Evolutionary conservation across 2,888 invertebrate species (phyloP).

Genomic region (Hypomecis punctinalis): DNA sequence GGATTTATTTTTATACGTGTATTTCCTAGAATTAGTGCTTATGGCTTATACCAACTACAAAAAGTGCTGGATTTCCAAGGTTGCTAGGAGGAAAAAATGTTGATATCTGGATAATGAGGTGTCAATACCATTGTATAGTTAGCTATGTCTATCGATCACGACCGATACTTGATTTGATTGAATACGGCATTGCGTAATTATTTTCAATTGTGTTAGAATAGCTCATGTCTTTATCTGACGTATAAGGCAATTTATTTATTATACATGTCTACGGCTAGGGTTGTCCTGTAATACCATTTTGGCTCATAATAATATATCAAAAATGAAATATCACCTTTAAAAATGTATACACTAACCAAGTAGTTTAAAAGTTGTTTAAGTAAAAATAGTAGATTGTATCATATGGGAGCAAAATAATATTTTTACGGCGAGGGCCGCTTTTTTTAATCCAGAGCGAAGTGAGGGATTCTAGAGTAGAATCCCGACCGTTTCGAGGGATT

Average conservation of each 20-base stretch:
- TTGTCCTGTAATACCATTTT: not conserved
- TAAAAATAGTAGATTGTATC: no score
- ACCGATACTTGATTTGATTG: constrained; percentile 25
- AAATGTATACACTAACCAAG: not conserved
- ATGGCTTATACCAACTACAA: constrained; percentile 6
- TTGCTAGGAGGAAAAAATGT: constrained; percentile 13
- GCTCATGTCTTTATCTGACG: not conserved
- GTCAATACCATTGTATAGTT: constrained; percentile 10
- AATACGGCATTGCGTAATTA: constrained; percentile 27
- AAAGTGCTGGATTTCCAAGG: constrained; percentile 22
- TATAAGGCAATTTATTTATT: not conserved
- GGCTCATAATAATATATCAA: no score
- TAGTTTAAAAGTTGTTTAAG: no score
- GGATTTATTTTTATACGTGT: not conserved
- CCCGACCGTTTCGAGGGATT: no score
- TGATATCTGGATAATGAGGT: constrained; percentile 15
- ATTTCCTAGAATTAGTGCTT: constrained; percentile 9
- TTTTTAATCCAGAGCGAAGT: no score
- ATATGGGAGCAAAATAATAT: no score
- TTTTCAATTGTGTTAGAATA: constrained; percentile 24
- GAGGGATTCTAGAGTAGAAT: no score
- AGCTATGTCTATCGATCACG: constrained; percentile 36
- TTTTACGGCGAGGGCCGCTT: no score
- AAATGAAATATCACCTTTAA: not conserved
- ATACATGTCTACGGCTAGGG: not conserved